Evolutionary conservation across 1,140 invertebrate genomes (phyloP).

Genomic region (Lordiphosa collinella): DNA sequence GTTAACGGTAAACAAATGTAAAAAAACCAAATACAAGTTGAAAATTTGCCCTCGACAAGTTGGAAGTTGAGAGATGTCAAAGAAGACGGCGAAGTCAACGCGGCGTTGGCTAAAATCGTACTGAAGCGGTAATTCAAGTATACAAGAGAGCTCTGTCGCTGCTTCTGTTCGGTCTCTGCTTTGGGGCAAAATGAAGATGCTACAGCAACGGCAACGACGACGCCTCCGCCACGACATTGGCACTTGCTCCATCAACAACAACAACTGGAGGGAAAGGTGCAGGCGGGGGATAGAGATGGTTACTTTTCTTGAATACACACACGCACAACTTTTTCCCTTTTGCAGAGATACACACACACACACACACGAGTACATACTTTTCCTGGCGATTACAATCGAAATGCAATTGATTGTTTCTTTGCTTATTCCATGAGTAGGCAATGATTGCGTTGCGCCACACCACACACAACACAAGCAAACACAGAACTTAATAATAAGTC

Average conservation of each 20-base stretch:
- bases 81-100: constrained; percentile 26
- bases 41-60: constrained; percentile 22
- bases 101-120: constrained; percentile 58
- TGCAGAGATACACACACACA: constrained; percentile 52
- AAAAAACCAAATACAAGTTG: constrained; percentile 44
- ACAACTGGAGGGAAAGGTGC: constrained; percentile 2
- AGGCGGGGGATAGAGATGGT: constrained; percentile 40
- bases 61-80: constrained; percentile 7
- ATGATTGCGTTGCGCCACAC: constrained; percentile 13
- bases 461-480: constrained; percentile 20
- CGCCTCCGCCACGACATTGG: constrained; percentile 34
- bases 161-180: constrained; percentile 5
- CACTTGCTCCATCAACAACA: constrained; percentile 41
- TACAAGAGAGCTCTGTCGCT: constrained; percentile 40
- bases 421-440: constrained; percentile 23
- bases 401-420: constrained; percentile 30
- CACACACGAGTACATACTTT: constrained; percentile 54
- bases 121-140: constrained; percentile 72
- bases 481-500: constrained; percentile 73
- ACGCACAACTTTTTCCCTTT: constrained; percentile 58
- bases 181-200: constrained; percentile 57
- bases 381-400: constrained; percentile 39
- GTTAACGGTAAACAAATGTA: constrained; percentile 60
- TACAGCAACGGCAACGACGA: constrained; percentile 30
- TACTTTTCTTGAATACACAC: constrained; percentile 74